Evolutionary conservation across 2,113 vertebrate genomes (phyloP).

Genomic region (Ptychochromis oligacanthus): DNA sequence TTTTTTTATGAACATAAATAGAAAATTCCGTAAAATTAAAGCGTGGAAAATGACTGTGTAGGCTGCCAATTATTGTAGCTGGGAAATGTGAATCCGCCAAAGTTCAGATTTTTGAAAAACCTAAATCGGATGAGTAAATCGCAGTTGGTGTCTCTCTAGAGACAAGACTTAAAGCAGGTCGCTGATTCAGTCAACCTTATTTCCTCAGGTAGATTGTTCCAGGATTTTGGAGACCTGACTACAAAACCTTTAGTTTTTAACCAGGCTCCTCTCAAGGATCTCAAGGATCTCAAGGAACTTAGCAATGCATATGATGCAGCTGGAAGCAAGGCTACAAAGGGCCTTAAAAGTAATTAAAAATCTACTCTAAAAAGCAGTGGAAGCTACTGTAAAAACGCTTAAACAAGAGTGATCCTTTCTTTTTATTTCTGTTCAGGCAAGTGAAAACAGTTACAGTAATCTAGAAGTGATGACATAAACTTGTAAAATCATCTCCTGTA

Average conservation of each 20-base stretch:
- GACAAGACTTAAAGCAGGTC: not conserved
- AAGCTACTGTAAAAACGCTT: no score
- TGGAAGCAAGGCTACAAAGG: no score
- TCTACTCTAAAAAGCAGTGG: no score
- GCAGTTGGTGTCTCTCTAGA: not conserved
- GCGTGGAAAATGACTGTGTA: not conserved
- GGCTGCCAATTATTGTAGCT: not conserved
- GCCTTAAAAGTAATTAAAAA: no score
- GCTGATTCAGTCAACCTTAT: not conserved
- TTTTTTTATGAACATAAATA: no score
- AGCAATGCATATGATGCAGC: no score
- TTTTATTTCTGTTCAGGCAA: no score
- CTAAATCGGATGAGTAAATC: not conserved
- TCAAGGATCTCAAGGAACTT: no score
- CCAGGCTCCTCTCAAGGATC: not conserved
- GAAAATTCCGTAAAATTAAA: not conserved
- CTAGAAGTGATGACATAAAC: no score
- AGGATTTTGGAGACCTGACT: not conserved
- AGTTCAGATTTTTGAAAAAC: not conserved
- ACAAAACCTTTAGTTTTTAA: not conserved
- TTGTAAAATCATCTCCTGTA: no score
- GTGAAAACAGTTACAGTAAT: no score
- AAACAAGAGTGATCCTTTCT: no score
- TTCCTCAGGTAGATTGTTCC: not conserved
- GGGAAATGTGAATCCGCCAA: not conserved